Percentiles rank a stretch among this genome's conserved stretches.
phyloP scores from a whole-genome alignment of 2,888 invertebrate genomes.

The Trachelus tabidus region DNA sequence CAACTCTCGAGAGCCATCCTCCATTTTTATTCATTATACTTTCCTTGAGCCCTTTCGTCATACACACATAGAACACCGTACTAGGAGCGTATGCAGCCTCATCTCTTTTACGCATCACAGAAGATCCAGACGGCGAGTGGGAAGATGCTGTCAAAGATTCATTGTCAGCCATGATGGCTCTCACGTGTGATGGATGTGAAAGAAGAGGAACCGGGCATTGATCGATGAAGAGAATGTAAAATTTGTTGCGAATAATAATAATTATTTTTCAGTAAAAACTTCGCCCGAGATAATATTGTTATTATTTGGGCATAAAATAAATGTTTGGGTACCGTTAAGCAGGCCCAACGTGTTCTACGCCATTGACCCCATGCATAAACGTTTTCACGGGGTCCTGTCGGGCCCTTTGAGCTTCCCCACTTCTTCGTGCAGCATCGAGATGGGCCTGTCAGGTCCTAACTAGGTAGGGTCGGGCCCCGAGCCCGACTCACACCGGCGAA shows the following conservation, averaged over 20 bases:
- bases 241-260: neutral
- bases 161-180: neutral
- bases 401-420: slow-evolving; percentile 55
- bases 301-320: neutral
- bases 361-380: slow-evolving; percentile 58
- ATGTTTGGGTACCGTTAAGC: neutral
- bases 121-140: too few relatives aligned
- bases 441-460: slow-evolving; percentile 63
- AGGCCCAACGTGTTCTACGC: slow-evolving; percentile 45
- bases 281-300: neutral
- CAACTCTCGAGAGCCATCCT: neutral
- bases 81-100: neutral
- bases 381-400: slow-evolving; percentile 59
- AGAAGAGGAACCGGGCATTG: neutral
- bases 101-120: neutral
- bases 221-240: neutral
- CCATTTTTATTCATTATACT: neutral
- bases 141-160: neutral
- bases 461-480: slow-evolving; percentile 51
- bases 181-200: neutral
- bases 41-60: neutral
- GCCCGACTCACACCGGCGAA: slow-evolving; percentile 41
- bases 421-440: slow-evolving; percentile 52
- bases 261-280: neutral
- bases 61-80: neutral